Evolutionary conservation across 92 coral and sea anemone genomes (phyloP).

Genomic region (Zoanthus sansibaricus): DNA sequence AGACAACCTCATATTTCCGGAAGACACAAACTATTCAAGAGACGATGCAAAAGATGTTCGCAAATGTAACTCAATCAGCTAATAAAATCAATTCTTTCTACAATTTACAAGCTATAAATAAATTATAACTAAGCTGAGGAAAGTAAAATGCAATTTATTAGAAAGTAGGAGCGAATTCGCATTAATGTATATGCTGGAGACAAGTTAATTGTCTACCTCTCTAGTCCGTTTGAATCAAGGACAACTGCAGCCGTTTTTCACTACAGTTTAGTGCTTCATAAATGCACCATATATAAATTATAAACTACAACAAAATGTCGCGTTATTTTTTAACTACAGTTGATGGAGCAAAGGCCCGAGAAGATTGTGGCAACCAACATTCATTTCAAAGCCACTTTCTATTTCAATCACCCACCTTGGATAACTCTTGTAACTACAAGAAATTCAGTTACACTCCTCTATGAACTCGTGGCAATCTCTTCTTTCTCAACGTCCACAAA

Average conservation of each 20-base stretch:
- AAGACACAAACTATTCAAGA: neutral
- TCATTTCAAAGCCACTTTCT: slow-evolving; percentile 9
- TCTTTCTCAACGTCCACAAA: neutral
- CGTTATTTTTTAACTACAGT: slow-evolving; percentile 1
- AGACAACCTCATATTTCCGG: neutral
- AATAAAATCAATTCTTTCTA: neutral
- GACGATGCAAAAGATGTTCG: neutral
- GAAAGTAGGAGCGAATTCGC: neutral
- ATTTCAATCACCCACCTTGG: slow-evolving; percentile 37
- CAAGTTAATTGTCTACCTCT: neutral
- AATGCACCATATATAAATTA: slow-evolving; percentile 11
- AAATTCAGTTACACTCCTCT: slow-evolving; percentile 13
- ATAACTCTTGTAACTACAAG: slow-evolving; percentile 22
- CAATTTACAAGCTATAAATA: neutral
- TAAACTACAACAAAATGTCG: slow-evolving; percentile 27
- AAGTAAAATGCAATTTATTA: neutral
- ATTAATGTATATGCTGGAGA: neutral
- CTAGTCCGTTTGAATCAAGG: neutral
- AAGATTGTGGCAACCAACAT: slow-evolving; percentile 42
- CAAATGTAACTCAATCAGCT: neutral
- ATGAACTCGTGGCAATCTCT: slow-evolving; percentile 9
- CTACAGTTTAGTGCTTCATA: neutral
- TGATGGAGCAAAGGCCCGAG: neutral
- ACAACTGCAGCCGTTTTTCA: slow-evolving; percentile 8
- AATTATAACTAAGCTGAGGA: neutral